phyloP scores from a whole-genome alignment of 2,797 vertebrate genomes.

The Numenius phaeopus region DNA sequence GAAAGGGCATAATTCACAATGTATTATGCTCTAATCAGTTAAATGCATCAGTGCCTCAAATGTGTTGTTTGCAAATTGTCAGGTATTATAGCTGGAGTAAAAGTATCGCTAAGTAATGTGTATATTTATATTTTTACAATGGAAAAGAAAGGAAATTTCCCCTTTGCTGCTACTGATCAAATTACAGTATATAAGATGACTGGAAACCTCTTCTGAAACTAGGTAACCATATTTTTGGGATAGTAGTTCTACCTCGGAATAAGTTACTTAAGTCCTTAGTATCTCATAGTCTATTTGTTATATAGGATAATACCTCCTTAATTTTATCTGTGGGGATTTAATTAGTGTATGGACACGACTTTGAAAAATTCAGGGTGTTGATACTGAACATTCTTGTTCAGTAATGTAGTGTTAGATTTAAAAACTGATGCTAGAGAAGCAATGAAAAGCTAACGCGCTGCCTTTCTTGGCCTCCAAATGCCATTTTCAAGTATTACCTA shows the following conservation, averaged over 20 bases:
- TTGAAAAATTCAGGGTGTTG: slow-evolving; percentile 13
- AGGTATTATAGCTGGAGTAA: slow-evolving; percentile 31
- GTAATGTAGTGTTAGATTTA: background rate
- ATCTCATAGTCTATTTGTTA: background rate
- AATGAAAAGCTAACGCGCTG: background rate
- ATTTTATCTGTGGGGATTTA: background rate
- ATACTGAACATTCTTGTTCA: background rate
- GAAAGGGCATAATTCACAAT: background rate
- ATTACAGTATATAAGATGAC: slow-evolving; percentile 58
- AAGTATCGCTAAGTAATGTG: slow-evolving; percentile 56
- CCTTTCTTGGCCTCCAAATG: slow-evolving; percentile 6
- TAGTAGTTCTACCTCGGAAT: background rate
- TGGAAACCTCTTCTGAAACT: slow-evolving; percentile 3
- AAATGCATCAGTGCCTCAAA: slow-evolving; percentile 4
- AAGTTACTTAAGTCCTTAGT: background rate
- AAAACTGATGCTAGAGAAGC: background rate
- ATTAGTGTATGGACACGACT: background rate
- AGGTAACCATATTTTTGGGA: background rate
- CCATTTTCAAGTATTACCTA: background rate
- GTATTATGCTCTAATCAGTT: background rate
- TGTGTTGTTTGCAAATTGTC: slow-evolving; percentile 39
- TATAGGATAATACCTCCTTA: background rate
- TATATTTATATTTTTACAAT: slow-evolving; percentile 71
- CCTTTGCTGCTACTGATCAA: slow-evolving; percentile 63
- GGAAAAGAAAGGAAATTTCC: slow-evolving; percentile 66